Percentiles rank a stretch among this genome's conserved stretches.
Conservation (phyloP, 2,797 vertebrate genomes). For the Halcyon chelicuti region DNA sequence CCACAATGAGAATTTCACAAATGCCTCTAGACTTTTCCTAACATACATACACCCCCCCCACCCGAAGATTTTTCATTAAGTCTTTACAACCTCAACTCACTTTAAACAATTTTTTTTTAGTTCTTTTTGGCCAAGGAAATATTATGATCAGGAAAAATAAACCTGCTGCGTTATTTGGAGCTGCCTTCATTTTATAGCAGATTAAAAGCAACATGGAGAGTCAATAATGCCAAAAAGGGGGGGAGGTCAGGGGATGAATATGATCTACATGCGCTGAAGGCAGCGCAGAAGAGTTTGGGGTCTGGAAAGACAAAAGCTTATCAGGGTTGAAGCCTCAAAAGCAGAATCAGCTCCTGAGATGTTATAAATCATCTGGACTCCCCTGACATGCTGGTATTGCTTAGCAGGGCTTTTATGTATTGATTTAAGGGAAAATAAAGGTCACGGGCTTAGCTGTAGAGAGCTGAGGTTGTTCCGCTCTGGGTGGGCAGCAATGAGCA, state of each 20-base stretch:
- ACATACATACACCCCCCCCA: not conserved
- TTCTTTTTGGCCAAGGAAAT: not conserved
- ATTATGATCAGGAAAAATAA: not conserved
- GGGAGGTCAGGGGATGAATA: not conserved
- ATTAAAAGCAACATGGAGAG: not conserved
- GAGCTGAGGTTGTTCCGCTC: not conserved
- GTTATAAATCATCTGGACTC: not conserved
- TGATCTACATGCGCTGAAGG: not conserved
- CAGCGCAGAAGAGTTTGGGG: not conserved
- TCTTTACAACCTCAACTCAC: not conserved
- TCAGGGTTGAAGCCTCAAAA: not conserved
- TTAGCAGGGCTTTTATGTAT: not conserved
- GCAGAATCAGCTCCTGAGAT: not conserved
- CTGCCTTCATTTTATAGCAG: constrained; percentile 36
- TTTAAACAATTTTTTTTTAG: not conserved
- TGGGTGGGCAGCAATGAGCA: not conserved
- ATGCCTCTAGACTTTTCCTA: not conserved
- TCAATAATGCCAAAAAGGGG: not conserved
- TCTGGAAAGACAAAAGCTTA: constrained; percentile 12
- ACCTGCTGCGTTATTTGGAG: not conserved
- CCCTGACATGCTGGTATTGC: not conserved
- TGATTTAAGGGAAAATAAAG: constrained; percentile 44
- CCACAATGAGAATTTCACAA: not conserved
- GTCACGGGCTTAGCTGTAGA: not conserved
- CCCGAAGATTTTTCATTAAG: constrained; percentile 9